These are phyloP conservation scores for Lithophane semibrunnea DNA, from an alignment of 2,888 invertebrate genomes.

Conservation along the genomic window DNA sequence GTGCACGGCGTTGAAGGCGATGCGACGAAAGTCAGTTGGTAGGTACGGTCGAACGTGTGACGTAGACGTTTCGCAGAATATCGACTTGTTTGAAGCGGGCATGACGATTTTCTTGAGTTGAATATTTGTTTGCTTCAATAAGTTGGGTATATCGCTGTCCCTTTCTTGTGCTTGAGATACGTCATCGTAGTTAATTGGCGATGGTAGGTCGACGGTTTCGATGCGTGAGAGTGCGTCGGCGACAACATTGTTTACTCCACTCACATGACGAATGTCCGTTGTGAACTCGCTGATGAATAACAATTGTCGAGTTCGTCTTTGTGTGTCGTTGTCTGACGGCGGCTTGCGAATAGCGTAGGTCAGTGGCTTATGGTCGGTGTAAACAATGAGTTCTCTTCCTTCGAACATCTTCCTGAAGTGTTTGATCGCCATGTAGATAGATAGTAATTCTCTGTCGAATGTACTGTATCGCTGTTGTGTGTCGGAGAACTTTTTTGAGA, in stretches of 20 bases:
- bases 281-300: not conserved
- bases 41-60: no score
- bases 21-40: no score
- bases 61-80: not conserved
- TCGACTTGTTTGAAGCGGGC: not conserved
- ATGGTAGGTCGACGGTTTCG: not conserved
- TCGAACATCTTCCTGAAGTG: conserved; percentile 14
- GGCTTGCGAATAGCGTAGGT: not conserved
- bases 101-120: not conserved
- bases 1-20: no score
- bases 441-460: conserved; percentile 4
- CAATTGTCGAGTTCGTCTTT: not conserved
- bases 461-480: conserved; percentile 8
- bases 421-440: conserved; percentile 9
- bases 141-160: not conserved
- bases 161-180: not conserved
- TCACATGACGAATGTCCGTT: not conserved
- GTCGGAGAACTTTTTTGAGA: not conserved
- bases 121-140: not conserved
- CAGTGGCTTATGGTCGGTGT: not conserved
- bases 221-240: conserved; percentile 1
- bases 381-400: not conserved
- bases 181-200: not conserved
- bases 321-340: not conserved
- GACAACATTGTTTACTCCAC: not conserved